Evolutionary conservation across 2,113 vertebrate genomes (phyloP).

Genomic region (Phainopepla nitens): DNA sequence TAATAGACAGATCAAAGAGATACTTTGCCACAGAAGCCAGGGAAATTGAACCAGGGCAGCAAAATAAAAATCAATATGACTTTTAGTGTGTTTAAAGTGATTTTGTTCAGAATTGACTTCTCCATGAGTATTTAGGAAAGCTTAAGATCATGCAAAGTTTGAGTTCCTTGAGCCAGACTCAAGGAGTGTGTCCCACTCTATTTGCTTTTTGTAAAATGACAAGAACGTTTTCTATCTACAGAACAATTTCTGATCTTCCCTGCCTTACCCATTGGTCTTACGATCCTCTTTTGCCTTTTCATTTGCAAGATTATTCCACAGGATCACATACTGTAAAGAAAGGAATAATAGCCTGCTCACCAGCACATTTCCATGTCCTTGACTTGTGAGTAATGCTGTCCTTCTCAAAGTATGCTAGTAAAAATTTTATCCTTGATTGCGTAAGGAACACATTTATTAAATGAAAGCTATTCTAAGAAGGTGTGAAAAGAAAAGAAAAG

Average conservation of each 20-base stretch:
- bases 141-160: not conserved
- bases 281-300: not conserved
- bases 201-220: not conserved
- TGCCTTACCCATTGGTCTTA: not conserved
- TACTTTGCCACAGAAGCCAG: not conserved
- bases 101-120: not conserved
- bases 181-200: not conserved
- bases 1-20: conserved; percentile 16
- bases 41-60: not conserved
- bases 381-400: not conserved
- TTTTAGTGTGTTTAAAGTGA: not conserved
- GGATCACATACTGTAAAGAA: not conserved
- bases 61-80: conserved; percentile 19
- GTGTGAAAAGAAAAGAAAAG: not conserved
- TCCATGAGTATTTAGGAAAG: not conserved
- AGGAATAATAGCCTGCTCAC: not conserved
- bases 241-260: not conserved
- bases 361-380: not conserved
- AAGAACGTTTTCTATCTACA: not conserved
- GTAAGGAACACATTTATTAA: not conserved
- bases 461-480: not conserved
- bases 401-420: not conserved
- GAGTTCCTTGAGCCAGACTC: not conserved
- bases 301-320: not conserved
- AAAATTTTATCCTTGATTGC: not conserved